A percentile compares a stretch with the other conserved stretches of the same genome.
Evolutionary conservation across 2,113 vertebrate genomes (phyloP).

Genomic region (Neogobius melanostomus): DNA sequence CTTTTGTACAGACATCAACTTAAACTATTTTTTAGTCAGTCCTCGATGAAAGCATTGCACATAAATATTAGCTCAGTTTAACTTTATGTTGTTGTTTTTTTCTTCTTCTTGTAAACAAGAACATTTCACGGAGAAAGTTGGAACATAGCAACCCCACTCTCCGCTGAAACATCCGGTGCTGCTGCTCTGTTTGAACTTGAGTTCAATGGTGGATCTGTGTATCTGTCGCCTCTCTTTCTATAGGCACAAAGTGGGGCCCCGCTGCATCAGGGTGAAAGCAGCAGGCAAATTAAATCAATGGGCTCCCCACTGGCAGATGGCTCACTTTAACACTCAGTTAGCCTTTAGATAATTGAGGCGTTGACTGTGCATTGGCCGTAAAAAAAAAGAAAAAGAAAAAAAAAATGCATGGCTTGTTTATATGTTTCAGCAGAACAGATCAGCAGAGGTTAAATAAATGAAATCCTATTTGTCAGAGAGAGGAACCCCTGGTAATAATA

Average conservation of each 20-base stretch:
- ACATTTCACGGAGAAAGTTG: slow-evolving; percentile 24
- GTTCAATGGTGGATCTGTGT: slow-evolving; percentile 70
- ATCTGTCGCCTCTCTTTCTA: slow-evolving; percentile 62
- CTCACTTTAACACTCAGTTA: slow-evolving; percentile 99
- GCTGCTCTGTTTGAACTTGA: slow-evolving; percentile 56
- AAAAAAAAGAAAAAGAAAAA: slow-evolving; percentile 84
- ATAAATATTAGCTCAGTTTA: too few species aligned
- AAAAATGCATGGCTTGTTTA: slow-evolving; percentile 98
- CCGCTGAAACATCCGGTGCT: slow-evolving; percentile 28
- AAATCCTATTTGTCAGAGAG: slow-evolving; percentile 99
- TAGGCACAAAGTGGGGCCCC: slow-evolving; percentile 80
- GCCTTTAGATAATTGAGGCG: slow-evolving; percentile 99
- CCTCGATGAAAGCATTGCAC: too few species aligned
- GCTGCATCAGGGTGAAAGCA: slow-evolving; percentile 72
- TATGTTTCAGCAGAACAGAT: slow-evolving; percentile 98
- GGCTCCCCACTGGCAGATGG: slow-evolving; percentile 98
- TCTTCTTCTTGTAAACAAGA: too few species aligned
- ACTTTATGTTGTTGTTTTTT: too few species aligned
- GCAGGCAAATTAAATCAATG: slow-evolving; percentile 99
- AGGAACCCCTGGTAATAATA: slow-evolving; percentile 84
- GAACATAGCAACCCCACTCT: slow-evolving; percentile 41
- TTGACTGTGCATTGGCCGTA: slow-evolving; percentile 95
- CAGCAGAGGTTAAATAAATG: slow-evolving; percentile 99
- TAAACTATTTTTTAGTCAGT: too few species aligned
- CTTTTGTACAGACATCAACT: too few species aligned